Base-by-base conservation (phyloP, 1,140 invertebrate species). In the Coelopa frigida region DNA sequence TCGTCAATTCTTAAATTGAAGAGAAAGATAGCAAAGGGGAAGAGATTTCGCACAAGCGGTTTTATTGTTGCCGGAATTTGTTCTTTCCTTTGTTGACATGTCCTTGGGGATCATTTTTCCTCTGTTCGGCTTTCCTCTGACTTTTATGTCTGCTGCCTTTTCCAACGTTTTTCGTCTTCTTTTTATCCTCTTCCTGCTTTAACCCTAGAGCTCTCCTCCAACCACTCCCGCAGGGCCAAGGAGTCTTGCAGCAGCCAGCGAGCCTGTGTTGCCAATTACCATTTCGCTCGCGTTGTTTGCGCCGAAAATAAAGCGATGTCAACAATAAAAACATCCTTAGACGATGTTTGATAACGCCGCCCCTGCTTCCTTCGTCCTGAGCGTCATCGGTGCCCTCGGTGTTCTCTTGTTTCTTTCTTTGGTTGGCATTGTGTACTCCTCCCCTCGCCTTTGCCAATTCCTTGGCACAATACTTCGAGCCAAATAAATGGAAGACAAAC, bases 61-160 rank as follows among this genome's bases (percentile, higher is more conserved):
- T n/a, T n/a, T n/a, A n/a, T n/a, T n/a, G n/a, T n/a, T n/a, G n/a
- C n/a, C n/a, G n/a, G n/a, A n/a, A n/a, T n/a, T n/a, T n/a, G n/a
- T n/a, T n/a, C n/a, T n/a, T n/a, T n/a, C n/a, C n/a, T n/a, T 31
- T 45, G 43, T 45, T 45, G 43, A 45, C 43, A 23, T 21, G 18
- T 45, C 43, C 43, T 5, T 22, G 5, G 32, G 43, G 43, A 45
- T 36, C 36, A 24, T 33, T 36, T 36, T 8, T n/a, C n/a, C 15
- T 36, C 7, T 36, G 7, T 17, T 36, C 15, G 7, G 33, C 15
- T 10, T 6, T 36, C 27, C 8, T n/a, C n/a, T n/a, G n/a, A n/a
- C n/a, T n/a, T n/a, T n/a, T n/a, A n/a, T n/a, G n/a, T n/a, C 14
- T 29, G 27, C 27, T 29, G 14, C 14, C 27, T 29, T 29, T 29